These are phyloP conservation scores for Eulemur rubriventer DNA, from an alignment of 2,797 vertebrate species.

Conservation along the genomic window DNA sequence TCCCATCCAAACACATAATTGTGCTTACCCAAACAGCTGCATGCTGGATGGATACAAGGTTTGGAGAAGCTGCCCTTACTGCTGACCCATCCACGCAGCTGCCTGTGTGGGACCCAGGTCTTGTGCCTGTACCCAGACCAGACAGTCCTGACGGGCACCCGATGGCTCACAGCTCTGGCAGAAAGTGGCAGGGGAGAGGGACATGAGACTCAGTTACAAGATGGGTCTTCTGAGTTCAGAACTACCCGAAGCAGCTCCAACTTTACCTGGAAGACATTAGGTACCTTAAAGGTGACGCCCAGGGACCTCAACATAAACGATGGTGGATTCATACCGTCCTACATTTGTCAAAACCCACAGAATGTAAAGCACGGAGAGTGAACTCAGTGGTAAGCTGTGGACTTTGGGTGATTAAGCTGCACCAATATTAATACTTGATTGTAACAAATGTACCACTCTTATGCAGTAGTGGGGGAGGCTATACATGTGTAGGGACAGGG, in stretches of 20 bases:
- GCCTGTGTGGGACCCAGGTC: background rate
- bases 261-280: background rate
- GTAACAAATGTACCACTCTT: accelerated
- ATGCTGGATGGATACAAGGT: background rate
- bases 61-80: background rate
- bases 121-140: background rate
- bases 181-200: background rate
- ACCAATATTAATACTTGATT: accelerated
- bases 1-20: slow-evolving; percentile 69
- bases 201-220: background rate
- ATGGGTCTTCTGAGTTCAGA: background rate
- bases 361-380: accelerated
- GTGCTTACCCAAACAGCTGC: slow-evolving; percentile 65
- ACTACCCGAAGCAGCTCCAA: background rate
- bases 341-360: background rate
- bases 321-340: accelerated
- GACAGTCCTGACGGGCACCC: background rate
- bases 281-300: background rate
- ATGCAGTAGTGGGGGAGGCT: accelerated
- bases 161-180: background rate
- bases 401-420: too few relatives aligned
- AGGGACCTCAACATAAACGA: background rate
- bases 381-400: background rate
- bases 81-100: accelerated
- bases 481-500: accelerated